Evolutionary conservation across 2,797 vertebrate species (phyloP), one percentile per base, ranked within the genome.

Genomic region (Ispidina lecontei): DNA sequence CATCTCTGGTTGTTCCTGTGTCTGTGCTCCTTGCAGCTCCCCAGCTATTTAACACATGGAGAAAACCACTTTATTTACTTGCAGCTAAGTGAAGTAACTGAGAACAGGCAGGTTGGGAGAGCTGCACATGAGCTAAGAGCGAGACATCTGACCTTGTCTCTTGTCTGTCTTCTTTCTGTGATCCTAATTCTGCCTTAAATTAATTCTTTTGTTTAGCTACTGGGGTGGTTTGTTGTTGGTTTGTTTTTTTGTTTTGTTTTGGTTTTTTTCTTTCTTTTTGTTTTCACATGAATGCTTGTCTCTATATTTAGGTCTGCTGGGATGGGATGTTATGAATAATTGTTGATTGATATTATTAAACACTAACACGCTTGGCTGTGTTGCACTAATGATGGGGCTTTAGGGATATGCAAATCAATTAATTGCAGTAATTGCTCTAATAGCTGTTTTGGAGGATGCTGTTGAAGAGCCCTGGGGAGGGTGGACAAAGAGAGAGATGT

Each of bases 331-430:
- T 95, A 74, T 86, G 67, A 91, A 94, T 93, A 89, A 88, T 90
- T 94, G 96, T 94, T 94, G 93, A 84, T 82, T 93, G 93, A 89
- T 94, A 89, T 87, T 96, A 95, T 94, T 94, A 94, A 95, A 95
- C 75, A 65, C 84, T 90, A 94, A 90, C 88, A 89, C 59, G 72
- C 94, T 96, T 95, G 94, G 84, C 84, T 96, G 95, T 95, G 84
- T 92, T 93, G 94, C 88, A 95, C 90, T 96, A 94, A 96, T 94
- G 94, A 80, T 43, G 72, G 84, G 91, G 58, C 95, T 91, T 94
- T 89, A 93, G 93, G 91, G 94, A 96, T 94, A 94, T 96, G 93
- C 91, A 95, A 94, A 96, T 94, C 84, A 87, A 87, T 96, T 94
- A 96, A 96, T 93, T 92, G 93, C 78, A 71, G 85, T 84, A 92